Conservation (phyloP, 2,113 vertebrate species). For the Dicrurus megarhynchus region DNA sequence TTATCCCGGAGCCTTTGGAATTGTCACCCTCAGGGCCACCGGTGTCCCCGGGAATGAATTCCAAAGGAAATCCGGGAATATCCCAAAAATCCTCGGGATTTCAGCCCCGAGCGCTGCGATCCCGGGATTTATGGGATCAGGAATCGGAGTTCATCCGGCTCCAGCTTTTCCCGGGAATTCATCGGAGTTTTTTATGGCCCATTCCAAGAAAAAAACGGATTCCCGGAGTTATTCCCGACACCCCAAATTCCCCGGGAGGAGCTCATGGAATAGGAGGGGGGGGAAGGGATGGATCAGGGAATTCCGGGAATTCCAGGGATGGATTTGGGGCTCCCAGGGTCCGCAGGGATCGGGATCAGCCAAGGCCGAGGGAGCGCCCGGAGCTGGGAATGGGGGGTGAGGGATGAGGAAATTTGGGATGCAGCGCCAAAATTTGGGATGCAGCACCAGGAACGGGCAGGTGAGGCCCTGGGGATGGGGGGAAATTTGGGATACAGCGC, state of each 20-base stretch:
- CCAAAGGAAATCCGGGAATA: conserved; percentile 41
- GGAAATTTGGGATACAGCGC: background rate
- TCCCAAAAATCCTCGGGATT: conserved; percentile 77
- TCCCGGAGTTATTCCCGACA: background rate
- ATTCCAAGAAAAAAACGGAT: conserved; percentile 67
- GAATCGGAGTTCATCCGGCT: too few relatives aligned
- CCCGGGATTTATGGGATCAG: conserved; percentile 77
- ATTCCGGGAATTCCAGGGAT: background rate
- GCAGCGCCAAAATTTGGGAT: background rate
- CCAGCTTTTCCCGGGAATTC: conserved; percentile 79
- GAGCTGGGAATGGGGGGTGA: background rate
- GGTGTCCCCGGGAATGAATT: background rate
- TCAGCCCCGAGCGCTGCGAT: conserved; percentile 71
- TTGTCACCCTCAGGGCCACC: conserved; percentile 71
- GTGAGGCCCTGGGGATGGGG: too few relatives aligned
- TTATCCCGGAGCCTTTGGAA: conserved; percentile 38
- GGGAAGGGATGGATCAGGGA: background rate
- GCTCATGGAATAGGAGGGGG: too few relatives aligned
- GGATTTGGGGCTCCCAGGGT: rapidly evolving
- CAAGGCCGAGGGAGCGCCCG: background rate
- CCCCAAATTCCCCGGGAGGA: background rate
- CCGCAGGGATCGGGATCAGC: background rate
- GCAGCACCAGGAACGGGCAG: too few relatives aligned
- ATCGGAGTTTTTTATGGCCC: conserved; percentile 61
- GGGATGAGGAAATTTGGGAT: background rate